Base-by-base conservation (phyloP, 1,140 invertebrate genomes). In the Ctenoplectra terminalis region DNA sequence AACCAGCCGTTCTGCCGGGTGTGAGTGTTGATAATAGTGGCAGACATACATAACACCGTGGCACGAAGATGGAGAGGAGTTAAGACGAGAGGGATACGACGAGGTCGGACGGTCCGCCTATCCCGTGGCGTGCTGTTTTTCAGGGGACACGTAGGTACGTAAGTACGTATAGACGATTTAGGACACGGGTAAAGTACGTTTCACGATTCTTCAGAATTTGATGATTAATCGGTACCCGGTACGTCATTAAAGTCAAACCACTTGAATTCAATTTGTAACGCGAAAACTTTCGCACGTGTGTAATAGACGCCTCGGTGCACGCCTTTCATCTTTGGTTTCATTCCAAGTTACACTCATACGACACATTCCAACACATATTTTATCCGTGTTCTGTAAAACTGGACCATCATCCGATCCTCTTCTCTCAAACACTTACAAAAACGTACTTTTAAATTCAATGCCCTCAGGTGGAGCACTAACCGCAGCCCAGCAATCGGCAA, bases 1-100 rank as follows among this genome's bases (percentile, higher is more conserved):
- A 84, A 84, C 74, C 77, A 37, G n/a, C 46, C 67, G 72, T 66
- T 86, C 82, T 71, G 37, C 58, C 58, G 17, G n/a, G 8, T 56
- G 69, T 50, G 72, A 76, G 69, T 61, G 85, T 69, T 82, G 74
- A 86, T 70, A 67, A 67, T 73, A 73, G 48, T n/a, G 61, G 20
- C 43, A 29, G 26, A 48, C 50, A 23, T 67, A 69, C 43, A 40
- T 66, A 67, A 13, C 1, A 17, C 17, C 26, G n/a, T 17, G 64
- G 31, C 54, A 37, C 46, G 37, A 52, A 17, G 50, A 9, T 31
- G 37, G 63, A 6, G 58, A 13, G 26, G 37, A 66, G 66, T 64
- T 77, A 26, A 66, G 52, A 31, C 34, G 17, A n/a, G 50, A 61
- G 72, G 69, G 71, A 61, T n/a, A 9, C 40, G 9, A 48, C 26